phyloP scores from a whole-genome alignment of 1,140 invertebrate species.

The Metaphire vulgaris region DNA sequence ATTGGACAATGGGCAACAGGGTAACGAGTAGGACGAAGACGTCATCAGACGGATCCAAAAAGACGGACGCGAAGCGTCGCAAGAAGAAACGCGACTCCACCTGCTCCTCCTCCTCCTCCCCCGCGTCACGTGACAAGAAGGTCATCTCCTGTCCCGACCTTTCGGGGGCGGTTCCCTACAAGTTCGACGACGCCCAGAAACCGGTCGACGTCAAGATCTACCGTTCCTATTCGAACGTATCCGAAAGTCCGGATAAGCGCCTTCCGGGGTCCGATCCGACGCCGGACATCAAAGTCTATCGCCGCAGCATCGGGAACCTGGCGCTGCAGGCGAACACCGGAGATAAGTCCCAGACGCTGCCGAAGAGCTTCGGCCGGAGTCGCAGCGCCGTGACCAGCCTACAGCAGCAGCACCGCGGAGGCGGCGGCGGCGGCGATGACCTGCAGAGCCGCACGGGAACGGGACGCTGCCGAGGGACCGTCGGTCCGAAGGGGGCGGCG shows the following conservation, averaged over 20 bases:
- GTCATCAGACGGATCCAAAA: background rate
- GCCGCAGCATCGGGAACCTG: background rate
- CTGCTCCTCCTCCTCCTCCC: background rate
- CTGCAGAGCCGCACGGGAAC: background rate
- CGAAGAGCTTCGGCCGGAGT: background rate
- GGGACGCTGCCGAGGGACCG: background rate
- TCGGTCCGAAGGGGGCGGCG: background rate
- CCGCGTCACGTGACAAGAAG: background rate
- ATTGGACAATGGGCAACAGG: background rate
- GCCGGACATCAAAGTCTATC: background rate
- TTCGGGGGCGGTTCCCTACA: background rate
- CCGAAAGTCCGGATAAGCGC: background rate
- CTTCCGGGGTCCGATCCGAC: background rate
- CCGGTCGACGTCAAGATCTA: background rate
- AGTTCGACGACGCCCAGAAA: background rate
- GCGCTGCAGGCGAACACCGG: background rate
- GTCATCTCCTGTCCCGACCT: background rate
- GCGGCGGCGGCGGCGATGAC: background rate
- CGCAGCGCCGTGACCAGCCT: too few relatives aligned
- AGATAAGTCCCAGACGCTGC: background rate
- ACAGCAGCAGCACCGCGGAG: too few relatives aligned
- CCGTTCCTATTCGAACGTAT: background rate
- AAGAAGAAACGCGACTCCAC: background rate
- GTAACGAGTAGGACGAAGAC: background rate
- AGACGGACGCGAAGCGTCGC: background rate